Evolutionary conservation across 1,140 invertebrate genomes (phyloP).

Genomic region (Pseudomyrmex sp.): DNA sequence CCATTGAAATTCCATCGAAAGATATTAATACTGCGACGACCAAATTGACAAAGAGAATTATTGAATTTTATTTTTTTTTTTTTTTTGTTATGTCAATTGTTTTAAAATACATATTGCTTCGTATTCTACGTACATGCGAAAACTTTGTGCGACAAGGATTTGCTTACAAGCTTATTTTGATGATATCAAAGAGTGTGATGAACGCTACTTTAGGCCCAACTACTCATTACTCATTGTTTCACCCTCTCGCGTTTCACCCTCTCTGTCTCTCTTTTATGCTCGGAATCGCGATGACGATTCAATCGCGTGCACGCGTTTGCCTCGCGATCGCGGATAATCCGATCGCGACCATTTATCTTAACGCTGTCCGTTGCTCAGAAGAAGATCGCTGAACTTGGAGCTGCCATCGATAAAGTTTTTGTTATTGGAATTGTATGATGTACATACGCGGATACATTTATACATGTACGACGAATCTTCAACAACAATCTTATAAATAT

Average conservation of each 20-base stretch:
- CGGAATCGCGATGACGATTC: constrained; percentile 41
- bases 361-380: constrained; percentile 10
- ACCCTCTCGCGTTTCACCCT: neutral
- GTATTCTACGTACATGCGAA: too few species aligned
- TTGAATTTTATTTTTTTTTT: neutral
- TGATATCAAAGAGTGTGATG: constrained; percentile 2
- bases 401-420: constrained; percentile 1
- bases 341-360: constrained; percentile 46
- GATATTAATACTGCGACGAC: constrained; percentile 8
- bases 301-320: constrained; percentile 25
- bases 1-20: neutral
- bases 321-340: constrained; percentile 43
- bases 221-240: neutral
- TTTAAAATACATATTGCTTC: neutral
- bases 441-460: neutral
- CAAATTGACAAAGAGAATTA: constrained; percentile 8
- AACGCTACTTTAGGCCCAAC: neutral
- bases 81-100: too few species aligned
- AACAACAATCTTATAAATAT: neutral
- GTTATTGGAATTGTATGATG: neutral
- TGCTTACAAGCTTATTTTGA: constrained; percentile 7
- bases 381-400: constrained; percentile 42
- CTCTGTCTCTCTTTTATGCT: constrained; percentile 14
- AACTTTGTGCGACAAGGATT: neutral
- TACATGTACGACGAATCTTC: neutral